These are phyloP conservation scores for Malurus splendens DNA, from an alignment of 2,797 vertebrate species.

Conservation along the genomic window DNA sequence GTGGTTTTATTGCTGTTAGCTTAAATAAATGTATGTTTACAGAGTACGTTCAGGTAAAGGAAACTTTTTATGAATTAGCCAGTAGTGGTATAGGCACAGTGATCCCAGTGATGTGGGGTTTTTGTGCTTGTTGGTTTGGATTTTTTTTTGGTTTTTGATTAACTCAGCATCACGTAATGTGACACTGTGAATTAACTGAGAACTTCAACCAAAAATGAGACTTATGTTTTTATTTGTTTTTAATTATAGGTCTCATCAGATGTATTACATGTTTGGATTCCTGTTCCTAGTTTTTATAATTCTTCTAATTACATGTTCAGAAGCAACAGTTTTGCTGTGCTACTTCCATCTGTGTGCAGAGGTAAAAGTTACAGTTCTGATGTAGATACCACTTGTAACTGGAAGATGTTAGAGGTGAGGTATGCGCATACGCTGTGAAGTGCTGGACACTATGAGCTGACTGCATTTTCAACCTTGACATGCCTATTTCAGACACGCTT, in stretches of 20 bases:
- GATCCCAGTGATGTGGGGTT: background rate
- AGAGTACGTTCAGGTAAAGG: background rate
- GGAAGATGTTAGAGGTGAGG: background rate
- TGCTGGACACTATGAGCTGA: background rate
- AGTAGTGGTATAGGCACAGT: background rate
- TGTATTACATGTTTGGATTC: conserved; percentile 94
- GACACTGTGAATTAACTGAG: background rate
- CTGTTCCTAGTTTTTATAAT: conserved; percentile 92
- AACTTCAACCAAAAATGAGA: background rate
- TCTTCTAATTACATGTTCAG: conserved; percentile 89
- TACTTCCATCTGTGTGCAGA: conserved; percentile 93
- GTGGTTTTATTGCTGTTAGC: background rate
- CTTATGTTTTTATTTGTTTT: background rate
- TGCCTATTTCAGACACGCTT: background rate
- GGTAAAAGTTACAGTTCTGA: conserved; percentile 66
- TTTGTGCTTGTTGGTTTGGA: background rate
- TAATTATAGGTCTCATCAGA: conserved; percentile 87
- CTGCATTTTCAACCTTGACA: background rate
- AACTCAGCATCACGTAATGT: background rate
- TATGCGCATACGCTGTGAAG: background rate
- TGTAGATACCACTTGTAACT: background rate
- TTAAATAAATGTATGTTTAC: background rate
- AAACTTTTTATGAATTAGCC: background rate
- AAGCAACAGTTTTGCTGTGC: conserved; percentile 88
- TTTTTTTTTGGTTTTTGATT: background rate